These are phyloP conservation scores for Phoeniculus purpureus DNA, from an alignment of 2,797 vertebrate species.

Conservation along the genomic window DNA sequence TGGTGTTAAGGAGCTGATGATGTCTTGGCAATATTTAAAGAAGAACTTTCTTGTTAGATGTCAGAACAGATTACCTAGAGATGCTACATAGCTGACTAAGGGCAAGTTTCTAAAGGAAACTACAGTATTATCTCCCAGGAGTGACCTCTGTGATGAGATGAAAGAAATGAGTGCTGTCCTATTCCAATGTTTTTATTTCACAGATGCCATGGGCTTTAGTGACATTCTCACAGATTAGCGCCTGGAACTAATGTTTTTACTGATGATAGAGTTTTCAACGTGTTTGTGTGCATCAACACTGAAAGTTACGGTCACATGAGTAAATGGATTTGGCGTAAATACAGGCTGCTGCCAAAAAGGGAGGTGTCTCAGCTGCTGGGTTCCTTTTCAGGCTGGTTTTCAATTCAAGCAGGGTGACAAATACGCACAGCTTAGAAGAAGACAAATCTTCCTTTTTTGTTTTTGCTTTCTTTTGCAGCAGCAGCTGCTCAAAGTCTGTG, in stretches of 20 bases:
- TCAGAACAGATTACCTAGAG: not conserved
- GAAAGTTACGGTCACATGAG: not conserved
- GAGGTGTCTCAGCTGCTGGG: not conserved
- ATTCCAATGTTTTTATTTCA: not conserved
- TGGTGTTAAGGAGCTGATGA: not conserved
- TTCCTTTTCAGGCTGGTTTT: constrained; percentile 1
- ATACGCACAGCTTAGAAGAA: not conserved
- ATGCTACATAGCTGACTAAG: not conserved
- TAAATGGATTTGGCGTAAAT: not conserved
- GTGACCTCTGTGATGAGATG: not conserved
- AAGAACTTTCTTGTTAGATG: not conserved
- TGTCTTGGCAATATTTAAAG: not conserved
- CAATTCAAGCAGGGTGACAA: not conserved
- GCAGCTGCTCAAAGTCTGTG: not conserved
- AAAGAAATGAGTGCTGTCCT: not conserved
- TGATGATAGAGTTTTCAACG: not conserved
- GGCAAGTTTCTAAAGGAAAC: not conserved
- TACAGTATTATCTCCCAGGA: not conserved
- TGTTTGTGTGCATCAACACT: not conserved
- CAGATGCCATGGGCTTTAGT: not conserved
- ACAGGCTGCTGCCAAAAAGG: not conserved
- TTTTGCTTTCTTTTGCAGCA: not conserved
- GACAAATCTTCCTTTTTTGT: not conserved
- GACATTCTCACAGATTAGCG: not conserved
- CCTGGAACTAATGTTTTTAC: not conserved